Conservation (phyloP, 2,888 invertebrate species). For the Drosophila aldrichi region DNA sequence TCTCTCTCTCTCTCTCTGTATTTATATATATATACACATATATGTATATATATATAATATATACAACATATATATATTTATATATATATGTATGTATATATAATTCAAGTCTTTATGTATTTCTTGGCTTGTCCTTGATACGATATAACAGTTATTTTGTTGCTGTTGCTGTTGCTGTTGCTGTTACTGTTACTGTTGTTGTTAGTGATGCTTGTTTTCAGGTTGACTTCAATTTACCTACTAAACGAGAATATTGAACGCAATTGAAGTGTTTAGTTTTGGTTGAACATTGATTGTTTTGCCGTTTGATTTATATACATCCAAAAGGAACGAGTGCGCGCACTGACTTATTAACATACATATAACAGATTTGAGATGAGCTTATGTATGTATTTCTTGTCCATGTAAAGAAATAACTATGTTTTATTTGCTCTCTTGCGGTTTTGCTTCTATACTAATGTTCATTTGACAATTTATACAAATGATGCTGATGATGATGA, state of each 20-base stretch:
- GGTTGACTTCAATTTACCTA: conserved; percentile 44
- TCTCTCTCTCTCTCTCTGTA: not conserved
- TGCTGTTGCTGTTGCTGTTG: conserved; percentile 13
- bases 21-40: too few species aligned
- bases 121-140: conserved; percentile 48
- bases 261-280: conserved; percentile 40
- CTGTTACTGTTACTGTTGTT: conserved; percentile 5
- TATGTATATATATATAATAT: too few species aligned
- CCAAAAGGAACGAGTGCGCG: conserved; percentile 32
- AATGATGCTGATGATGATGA: conserved; percentile 22
- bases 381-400: conserved; percentile 16
- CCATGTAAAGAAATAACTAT: conserved; percentile 22
- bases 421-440: conserved; percentile 16
- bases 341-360: conserved; percentile 38
- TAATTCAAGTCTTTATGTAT: not conserved
- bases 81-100: not conserved
- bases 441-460: conserved; percentile 4
- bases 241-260: conserved; percentile 39
- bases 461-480: conserved; percentile 35
- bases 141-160: conserved; percentile 8
- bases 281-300: conserved; percentile 24
- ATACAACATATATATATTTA: not conserved
- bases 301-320: conserved; percentile 18
- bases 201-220: conserved; percentile 28
- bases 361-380: conserved; percentile 39